phyloP scores from a whole-genome alignment of 2,888 invertebrate species.

The Congeria kusceri region DNA sequence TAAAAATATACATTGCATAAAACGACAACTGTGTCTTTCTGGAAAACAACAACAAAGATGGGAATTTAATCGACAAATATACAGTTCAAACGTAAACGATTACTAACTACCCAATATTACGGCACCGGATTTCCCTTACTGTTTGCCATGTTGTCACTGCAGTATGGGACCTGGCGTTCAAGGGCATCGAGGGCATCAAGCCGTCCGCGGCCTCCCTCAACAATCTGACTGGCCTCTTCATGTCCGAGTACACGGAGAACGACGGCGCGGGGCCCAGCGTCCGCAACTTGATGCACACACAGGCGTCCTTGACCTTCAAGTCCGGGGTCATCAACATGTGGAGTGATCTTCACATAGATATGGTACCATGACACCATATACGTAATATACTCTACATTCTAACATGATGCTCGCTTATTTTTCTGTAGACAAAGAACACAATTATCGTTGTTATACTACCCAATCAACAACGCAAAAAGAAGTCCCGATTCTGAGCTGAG shows the following conservation, averaged over 20 bases:
- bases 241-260: conserved; percentile 50
- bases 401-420: too few relatives aligned
- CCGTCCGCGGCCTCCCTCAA: conserved; percentile 40
- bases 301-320: conserved; percentile 56
- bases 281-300: conserved; percentile 51
- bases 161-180: conserved; percentile 72
- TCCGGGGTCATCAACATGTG: conserved; percentile 65
- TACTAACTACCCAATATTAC: too few relatives aligned
- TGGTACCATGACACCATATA: too few relatives aligned
- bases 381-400: too few relatives aligned
- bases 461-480: too few relatives aligned
- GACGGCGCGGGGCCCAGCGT: conserved; percentile 56
- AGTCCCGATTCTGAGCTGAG: too few relatives aligned
- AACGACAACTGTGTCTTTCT: too few relatives aligned
- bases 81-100: too few relatives aligned
- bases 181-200: conserved; percentile 63
- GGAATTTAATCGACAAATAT: background rate
- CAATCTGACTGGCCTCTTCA: conserved; percentile 58
- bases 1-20: too few relatives aligned
- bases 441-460: too few relatives aligned
- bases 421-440: too few relatives aligned
- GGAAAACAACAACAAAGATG: background rate
- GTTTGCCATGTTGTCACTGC: background rate
- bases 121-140: too few relatives aligned
- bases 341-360: conserved; percentile 51